Evolutionary conservation across 1,140 invertebrate species (phyloP).

Genomic region (Aphelenchoides fujianensis): DNA sequence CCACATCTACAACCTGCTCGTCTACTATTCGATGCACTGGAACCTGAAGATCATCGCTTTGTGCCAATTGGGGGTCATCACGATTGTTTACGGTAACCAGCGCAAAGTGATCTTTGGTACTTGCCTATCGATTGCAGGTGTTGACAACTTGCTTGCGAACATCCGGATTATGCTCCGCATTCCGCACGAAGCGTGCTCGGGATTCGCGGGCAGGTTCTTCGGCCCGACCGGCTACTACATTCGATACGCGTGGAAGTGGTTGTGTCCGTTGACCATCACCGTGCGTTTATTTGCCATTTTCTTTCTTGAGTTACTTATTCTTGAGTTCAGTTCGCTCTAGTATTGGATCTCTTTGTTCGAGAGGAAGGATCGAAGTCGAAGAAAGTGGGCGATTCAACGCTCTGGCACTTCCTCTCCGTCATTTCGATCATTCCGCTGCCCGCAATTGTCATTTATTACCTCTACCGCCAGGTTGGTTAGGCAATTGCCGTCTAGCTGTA

Average conservation of each 20-base stretch:
- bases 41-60: conserved; percentile 24
- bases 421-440: conserved; percentile 22
- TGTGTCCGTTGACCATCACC: conserved; percentile 3
- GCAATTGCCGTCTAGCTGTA: neutral
- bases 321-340: conserved; percentile 19
- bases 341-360: conserved; percentile 20
- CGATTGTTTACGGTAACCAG: conserved; percentile 21
- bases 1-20: conserved; percentile 31
- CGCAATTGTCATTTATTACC: conserved; percentile 11
- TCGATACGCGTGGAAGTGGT: conserved; percentile 11
- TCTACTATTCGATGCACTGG: conserved; percentile 27
- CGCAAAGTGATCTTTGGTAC: neutral
- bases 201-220: conserved; percentile 3
- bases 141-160: conserved; percentile 22
- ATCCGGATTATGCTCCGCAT: conserved; percentile 23
- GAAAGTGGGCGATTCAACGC: conserved; percentile 13
- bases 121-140: conserved; percentile 12
- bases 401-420: conserved; percentile 24
- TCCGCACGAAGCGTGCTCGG: neutral
- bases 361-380: conserved; percentile 18
- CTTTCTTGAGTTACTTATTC: neutral
- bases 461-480: conserved; percentile 14
- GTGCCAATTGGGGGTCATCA: conserved; percentile 26
- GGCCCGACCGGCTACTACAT: conserved; percentile 26
- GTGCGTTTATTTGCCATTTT: neutral